Percentiles rank a stretch among this genome's conserved stretches.
These are phyloP conservation scores for Microtus richardsoni DNA, from an alignment of 2,113 vertebrate genomes.

Conservation along the genomic window DNA sequence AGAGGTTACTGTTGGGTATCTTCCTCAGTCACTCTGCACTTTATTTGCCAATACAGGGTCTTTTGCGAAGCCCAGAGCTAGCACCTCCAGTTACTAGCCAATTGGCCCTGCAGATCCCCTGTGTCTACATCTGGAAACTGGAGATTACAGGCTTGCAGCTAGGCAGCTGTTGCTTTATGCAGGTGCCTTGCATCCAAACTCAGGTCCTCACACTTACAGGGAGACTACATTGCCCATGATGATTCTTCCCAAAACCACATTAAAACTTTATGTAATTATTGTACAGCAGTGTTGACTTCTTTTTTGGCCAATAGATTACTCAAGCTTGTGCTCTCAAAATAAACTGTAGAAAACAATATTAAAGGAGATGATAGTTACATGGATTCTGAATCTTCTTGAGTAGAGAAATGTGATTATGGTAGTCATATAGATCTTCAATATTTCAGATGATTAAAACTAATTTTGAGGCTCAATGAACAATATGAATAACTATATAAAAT, in stretches of 20 bases:
- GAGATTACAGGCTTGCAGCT: too few species aligned
- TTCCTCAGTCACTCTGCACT: not conserved
- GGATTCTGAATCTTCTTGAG: constrained; percentile 69
- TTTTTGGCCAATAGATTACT: not conserved
- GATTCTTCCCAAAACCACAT: not conserved
- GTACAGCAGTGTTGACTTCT: not conserved
- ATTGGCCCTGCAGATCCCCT: not conserved
- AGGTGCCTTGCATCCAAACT: not conserved
- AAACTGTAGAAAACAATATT: not conserved
- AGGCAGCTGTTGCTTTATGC: not conserved
- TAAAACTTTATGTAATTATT: not conserved
- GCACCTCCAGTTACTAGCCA: not conserved
- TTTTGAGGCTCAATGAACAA: constrained; percentile 84
- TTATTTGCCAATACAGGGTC: not conserved
- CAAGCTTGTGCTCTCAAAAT: not conserved
- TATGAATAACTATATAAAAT: constrained; percentile 72
- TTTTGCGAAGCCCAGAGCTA: not conserved
- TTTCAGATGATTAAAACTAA: constrained; percentile 85
- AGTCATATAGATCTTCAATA: constrained; percentile 70
- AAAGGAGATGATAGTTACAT: constrained; percentile 70
- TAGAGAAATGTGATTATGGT: constrained; percentile 63
- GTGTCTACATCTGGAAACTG: too few species aligned
- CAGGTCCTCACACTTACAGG: not conserved
- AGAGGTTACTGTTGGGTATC: too few species aligned
- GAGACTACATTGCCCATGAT: too few species aligned